Conservation (phyloP, 2,888 invertebrate genomes). For the Limnephilus lunatus region DNA sequence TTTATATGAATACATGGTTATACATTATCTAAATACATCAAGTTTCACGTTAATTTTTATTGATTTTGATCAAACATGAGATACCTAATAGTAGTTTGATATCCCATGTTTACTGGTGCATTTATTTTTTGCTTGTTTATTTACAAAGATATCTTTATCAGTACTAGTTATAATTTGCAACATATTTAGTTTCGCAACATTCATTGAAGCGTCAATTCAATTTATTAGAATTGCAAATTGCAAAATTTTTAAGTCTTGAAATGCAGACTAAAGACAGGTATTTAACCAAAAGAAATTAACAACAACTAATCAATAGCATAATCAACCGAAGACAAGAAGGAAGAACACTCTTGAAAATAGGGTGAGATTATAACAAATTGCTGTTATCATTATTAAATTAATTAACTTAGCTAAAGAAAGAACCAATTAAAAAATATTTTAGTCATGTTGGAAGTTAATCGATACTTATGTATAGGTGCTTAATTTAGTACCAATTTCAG, state of each 20-base stretch:
- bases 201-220: neutral
- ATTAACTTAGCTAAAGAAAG: too few relatives aligned
- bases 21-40: neutral
- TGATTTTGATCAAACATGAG: neutral
- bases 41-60: neutral
- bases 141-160: neutral
- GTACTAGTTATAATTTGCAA: neutral
- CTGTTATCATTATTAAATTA: neutral
- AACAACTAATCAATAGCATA: neutral
- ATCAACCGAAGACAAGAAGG: neutral
- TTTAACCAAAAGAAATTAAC: neutral
- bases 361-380: neutral
- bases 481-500: neutral
- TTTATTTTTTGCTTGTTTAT: neutral
- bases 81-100: too few relatives aligned
- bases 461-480: neutral
- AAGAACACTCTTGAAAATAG: neutral
- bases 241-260: neutral
- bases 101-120: neutral
- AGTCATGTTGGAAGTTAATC: neutral
- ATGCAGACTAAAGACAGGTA: neutral
- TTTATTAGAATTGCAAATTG: neutral
- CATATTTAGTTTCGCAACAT: neutral
- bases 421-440: neutral
- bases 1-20: neutral